Base-by-base conservation (phyloP, 2,113 vertebrate species). In the Cyprinodon variegatus region DNA sequence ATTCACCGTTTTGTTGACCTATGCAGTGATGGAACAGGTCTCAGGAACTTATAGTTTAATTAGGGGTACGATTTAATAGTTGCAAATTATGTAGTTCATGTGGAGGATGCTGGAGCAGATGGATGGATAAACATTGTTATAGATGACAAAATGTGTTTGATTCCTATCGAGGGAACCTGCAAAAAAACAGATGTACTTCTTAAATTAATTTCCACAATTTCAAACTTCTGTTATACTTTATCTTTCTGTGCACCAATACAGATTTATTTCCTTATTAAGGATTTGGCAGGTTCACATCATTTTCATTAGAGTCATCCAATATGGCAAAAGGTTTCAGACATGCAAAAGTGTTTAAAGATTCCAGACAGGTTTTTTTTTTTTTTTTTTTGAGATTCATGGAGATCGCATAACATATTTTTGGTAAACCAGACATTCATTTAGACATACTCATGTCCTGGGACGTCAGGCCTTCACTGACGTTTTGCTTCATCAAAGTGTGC, bases 401-500 rank as follows among this genome's bases (percentile, higher is more conserved):
- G 59, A 53, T 60, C 59, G 37, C 41, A 1, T 12, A 74, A 68
- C 13, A 70, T 39, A 61, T 57, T 39, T 62, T 65, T 48, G 13
- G 22, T 61, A 12, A n/a, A 64, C 66, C 20, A 65, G 61, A 74
- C 72, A 66, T 70, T 12, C 1, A 10, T 72, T 82, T 78, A 79
- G 77, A 86, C 72, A 76, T 84, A 78, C 53, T 76, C 67, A 61
- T 22, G 61, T 91, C 84, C 88, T 72, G 37, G 70, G 72, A 78
- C 46, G 38, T 59, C 53, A 17, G 36, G 63, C 61, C 66, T 70
- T 74, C 36, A 10, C 65, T n/a, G 41, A 80, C 37, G 67, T 73
- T 84, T 81, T 50, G 40, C 65, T 77, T 86, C 68, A 83, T 88
- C 83, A 86, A 79, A 79, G 71, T 75, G 77, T 72, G 22, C 59